phyloP scores from a whole-genome alignment of 2,888 invertebrate genomes.

The Scaptomyza flava region DNA sequence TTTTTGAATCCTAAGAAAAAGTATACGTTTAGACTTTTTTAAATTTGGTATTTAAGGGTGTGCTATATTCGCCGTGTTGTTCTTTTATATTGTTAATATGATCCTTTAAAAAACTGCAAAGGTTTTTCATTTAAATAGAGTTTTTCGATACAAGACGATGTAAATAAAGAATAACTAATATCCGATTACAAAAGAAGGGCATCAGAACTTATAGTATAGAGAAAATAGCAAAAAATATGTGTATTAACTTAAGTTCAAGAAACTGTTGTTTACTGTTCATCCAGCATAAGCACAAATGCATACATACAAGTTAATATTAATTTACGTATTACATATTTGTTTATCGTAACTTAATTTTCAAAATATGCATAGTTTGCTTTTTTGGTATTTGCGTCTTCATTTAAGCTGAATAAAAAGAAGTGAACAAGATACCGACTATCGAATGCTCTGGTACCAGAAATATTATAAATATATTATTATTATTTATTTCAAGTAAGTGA shows the following conservation, averaged over 20 bases:
- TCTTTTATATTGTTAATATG: neutral
- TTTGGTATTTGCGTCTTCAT: slow-evolving; percentile 7
- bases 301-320: neutral
- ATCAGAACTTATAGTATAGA: neutral
- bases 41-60: neutral
- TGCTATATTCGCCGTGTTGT: neutral
- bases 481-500: no score
- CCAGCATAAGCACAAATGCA: neutral
- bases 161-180: slow-evolving; percentile 7
- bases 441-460: neutral
- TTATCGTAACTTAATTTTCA: slow-evolving; percentile 8
- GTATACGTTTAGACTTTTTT: neutral
- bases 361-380: slow-evolving; percentile 15
- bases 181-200: slow-evolving; percentile 20
- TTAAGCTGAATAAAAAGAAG: slow-evolving; percentile 8
- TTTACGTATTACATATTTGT: neutral
- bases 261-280: neutral
- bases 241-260: neutral
- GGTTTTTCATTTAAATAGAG: neutral
- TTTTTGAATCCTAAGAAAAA: neutral
- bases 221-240: neutral
- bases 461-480: no score
- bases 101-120: neutral
- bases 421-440: neutral
- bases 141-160: slow-evolving; percentile 2